Base-by-base conservation (phyloP, 2,797 vertebrate genomes). In the Lepilemur septentrionalis region DNA sequence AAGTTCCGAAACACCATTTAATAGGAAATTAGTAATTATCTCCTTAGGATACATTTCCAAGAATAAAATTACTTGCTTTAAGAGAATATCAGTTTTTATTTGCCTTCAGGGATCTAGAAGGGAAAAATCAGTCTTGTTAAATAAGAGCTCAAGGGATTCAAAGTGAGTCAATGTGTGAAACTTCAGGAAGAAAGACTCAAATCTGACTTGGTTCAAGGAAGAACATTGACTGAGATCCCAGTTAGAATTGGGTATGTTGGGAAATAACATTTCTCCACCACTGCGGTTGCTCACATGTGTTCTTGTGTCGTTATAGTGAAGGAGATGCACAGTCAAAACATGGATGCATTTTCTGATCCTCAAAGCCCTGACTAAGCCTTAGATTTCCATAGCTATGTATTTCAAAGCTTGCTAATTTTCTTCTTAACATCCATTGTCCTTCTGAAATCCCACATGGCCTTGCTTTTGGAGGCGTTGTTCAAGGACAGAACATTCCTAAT, bases 21-120 rank as follows among this genome's bases (percentile, higher is more conserved):
- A 48, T 38, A 85, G 69, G 22, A 93, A 95, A 81, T 65, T 82
- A 61, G 59, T 89, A 38, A 55, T 89, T 83, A 70, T 85, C 67
- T 76, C 57, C 11, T 96, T 89, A 87, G 43, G 46, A 78, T 63
- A 84, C 52, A 73, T 28, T 14, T 15, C 23, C 18, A 48, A 92
- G 59, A 70, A 30, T 38, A 93, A 87, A 84, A 63, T 57, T 38
- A 70, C 46, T 93, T 65, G 28, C n/a, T 93, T 89, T 32, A 61
- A 84, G 23, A 93, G 4, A 14, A 92, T 22, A 13, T 17, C 30
- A 69, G 8, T 23, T 85, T 94, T 89, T 50, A 87, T 81, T 11
- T 59, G 10, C 25, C 55, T 59, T 80, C 38, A 59, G 57, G 52
- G 3, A 25, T 41, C 32, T 50, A 59, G 4, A 46, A 63, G 15